Evolutionary conservation across 2,113 vertebrate genomes (phyloP).

Genomic region (Merops nubicus): DNA sequence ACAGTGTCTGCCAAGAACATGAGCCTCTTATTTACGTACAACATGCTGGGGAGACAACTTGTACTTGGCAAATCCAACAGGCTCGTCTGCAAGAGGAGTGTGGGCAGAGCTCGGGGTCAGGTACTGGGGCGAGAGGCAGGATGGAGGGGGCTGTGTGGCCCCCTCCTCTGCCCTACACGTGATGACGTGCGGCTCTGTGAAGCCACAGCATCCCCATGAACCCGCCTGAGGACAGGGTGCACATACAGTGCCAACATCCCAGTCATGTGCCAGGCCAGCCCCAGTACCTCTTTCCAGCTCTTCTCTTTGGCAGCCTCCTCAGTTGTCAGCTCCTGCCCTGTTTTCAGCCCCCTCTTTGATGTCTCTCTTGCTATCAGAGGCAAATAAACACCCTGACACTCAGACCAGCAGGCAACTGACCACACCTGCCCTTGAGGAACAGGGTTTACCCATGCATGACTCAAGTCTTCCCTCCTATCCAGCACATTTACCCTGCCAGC

Average conservation of each 20-base stretch:
- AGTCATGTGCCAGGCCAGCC: background rate
- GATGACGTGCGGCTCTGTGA: fast-evolving
- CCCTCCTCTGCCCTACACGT: background rate
- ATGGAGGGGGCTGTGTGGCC: fast-evolving
- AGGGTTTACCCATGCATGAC: background rate
- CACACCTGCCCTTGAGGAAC: background rate
- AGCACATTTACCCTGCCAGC: background rate
- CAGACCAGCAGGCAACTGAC: background rate
- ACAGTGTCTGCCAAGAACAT: background rate
- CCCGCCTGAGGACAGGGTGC: background rate
- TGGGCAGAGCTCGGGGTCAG: background rate
- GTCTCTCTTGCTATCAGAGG: too few relatives aligned
- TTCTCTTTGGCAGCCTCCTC: background rate
- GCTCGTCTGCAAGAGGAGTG: background rate
- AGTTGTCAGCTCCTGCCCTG: background rate
- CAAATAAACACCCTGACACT: background rate
- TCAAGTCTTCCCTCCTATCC: background rate
- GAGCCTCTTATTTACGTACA: background rate
- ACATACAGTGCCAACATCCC: fast-evolving
- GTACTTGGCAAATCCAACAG: background rate
- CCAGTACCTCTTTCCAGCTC: background rate
- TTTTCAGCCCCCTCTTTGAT: too few relatives aligned
- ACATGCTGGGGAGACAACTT: background rate
- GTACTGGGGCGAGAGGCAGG: background rate
- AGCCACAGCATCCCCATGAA: background rate